Base-by-base conservation (phyloP, 1,140 invertebrate genomes). In the Phymastichus coffea region DNA sequence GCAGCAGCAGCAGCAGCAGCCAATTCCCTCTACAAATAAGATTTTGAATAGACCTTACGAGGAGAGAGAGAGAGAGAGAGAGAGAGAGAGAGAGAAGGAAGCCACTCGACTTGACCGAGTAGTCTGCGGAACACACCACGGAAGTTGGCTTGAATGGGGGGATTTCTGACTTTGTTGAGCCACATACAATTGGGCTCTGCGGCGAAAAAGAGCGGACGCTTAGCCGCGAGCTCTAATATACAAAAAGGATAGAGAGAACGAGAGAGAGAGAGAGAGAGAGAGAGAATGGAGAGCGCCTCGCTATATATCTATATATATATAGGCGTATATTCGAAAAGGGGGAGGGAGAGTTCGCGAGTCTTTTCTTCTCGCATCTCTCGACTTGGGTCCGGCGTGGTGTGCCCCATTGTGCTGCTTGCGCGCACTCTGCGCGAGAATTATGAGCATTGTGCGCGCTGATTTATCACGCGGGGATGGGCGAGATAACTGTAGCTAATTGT, bases 81-180 rank as follows among this genome's bases (percentile, higher is more conserved):
- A n/a, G n/a, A n/a, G n/a, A n/a, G n/a, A n/a, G n/a, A n/a, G 59
- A 49, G 55, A 46, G 55, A 61, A 61, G 28, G 52, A 35, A 55
- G 44, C 51, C 58, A 61, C 58, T 61, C 44, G 57, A 60, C 30
- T 15, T 40, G 37, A 8, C 38, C 38, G 38, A 6, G 38, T 17
- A n/a, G n/a, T n/a, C n/a, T n/a, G n/a, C n/a, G n/a, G 38, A 54
- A 37, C 40, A 28, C 20, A 37, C 25, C 37, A 37, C 59, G 52
- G 52, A 55, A 61, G 59, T 61, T 61, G 55, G 52, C n/a, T n/a
- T 61, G 52, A 61, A 61, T 61, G 51, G 59, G n/a, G 43, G 58
- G 51, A 55, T 55, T 54, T 54, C 52, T 43, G 59, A 61, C 59
- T 61, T 61, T 61, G 52, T 61, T 43, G 52, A n/a, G n/a, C n/a